phyloP scores from a whole-genome alignment of 2,113 vertebrate species.

The Pelecanoides urinatrix region DNA sequence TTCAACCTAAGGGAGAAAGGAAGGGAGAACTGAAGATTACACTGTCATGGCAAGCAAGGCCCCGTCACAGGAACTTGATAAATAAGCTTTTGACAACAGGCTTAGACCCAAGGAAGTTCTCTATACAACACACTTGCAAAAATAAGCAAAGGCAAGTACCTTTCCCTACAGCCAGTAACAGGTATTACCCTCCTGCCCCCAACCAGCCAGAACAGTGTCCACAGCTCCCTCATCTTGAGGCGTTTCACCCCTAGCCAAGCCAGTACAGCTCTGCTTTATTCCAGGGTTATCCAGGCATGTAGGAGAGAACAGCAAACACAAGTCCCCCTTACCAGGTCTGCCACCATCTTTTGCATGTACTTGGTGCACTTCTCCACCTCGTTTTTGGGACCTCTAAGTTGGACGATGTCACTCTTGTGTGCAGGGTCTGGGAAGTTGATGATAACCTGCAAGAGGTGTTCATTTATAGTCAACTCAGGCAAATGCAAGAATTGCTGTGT shows the following conservation, averaged over 20 bases:
- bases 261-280: neutral
- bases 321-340: constrained; percentile 86
- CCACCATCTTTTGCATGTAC: constrained; percentile 97
- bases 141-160: neutral
- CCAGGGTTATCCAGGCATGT: neutral
- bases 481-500: neutral
- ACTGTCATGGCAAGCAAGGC: neutral
- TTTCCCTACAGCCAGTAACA: neutral
- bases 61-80: neutral
- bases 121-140: neutral
- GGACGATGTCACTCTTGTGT: constrained; percentile 95
- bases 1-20: constrained; percentile 81
- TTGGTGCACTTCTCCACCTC: constrained; percentile 98
- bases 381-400: constrained; percentile 92
- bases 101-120: neutral
- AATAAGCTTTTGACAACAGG: neutral
- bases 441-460: constrained; percentile 82
- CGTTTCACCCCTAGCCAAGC: neutral
- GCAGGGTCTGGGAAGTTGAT: constrained; percentile 98
- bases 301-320: neutral
- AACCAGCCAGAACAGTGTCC: neutral
- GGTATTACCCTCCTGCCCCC: too few relatives aligned
- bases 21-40: neutral
- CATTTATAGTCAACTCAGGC: neutral
- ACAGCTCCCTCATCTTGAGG: neutral